Base-by-base conservation (phyloP, 2,797 vertebrate genomes). In the Cossypha caffra region DNA sequence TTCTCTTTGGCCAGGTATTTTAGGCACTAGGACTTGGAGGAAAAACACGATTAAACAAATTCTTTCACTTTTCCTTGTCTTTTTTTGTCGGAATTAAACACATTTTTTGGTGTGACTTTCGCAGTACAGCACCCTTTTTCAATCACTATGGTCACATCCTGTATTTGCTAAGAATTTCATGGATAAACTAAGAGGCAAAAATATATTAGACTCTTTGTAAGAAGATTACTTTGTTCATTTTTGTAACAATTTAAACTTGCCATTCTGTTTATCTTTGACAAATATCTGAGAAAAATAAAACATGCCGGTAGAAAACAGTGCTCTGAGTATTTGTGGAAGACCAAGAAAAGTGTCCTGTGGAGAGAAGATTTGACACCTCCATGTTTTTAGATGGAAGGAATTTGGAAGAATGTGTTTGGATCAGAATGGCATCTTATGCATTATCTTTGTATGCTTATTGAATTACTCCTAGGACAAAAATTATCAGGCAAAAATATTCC, bases 61-160 rank as follows among this genome's bases (percentile, higher is more conserved):
- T 31, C 23, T 51, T 67, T 57, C 13, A 15, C 29, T 5, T 76
- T 80, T 55, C 11, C 16, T 72, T 75, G 19, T 47, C 6, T 28
- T 48, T 16, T 54, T 54, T n/a, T n/a, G 35, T 63, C 33, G 47
- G 38, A 82, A 63, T 6, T 43, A 47, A 57, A 43, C 1, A 47
- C 16, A 38, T 73, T 54, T 57, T 37, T 40, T 37, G 2, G 7
- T 57, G 37, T n/a, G 16, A 74, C 16, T 62, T 95, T 14, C 62
- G 20, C 28, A 79, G 21, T 20, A 40, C 25, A 67, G 45, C 28
- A 7, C 12, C 8, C 8, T 61, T 6, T 89, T 95, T 82, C 24
- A 73, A 1, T 51, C 0, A 1, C 10, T 33, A 4, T 13, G 11
- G 31, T 58, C 28, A 18, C 4, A 3, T 81, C 5, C 28, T 64